phyloP scores from a whole-genome alignment of 1,140 invertebrate species.

The Saxidomus purpurata region DNA sequence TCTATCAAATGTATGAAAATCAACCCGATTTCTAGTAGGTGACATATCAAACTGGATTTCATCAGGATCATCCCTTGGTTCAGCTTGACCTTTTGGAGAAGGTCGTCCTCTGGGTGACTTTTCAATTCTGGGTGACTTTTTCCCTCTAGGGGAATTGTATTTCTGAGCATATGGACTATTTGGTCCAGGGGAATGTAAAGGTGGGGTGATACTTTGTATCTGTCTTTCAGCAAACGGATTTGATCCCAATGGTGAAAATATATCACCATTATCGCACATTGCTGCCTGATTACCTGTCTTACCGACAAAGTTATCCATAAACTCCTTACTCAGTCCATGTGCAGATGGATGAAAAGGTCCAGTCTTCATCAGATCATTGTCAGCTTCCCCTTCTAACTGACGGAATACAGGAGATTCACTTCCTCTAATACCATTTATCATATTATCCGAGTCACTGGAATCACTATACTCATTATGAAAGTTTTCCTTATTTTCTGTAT shows the following conservation, averaged over 20 bases:
- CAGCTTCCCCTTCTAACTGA: conserved; percentile 56
- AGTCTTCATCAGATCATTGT: conserved; percentile 51
- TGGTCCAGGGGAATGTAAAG: conserved; percentile 52
- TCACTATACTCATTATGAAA: neutral
- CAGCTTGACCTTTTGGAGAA: conserved; percentile 31
- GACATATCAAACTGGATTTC: conserved; percentile 52
- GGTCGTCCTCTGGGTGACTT: conserved; percentile 28
- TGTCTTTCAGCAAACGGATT: conserved; percentile 27
- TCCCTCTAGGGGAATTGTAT: neutral
- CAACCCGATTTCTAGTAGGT: neutral
- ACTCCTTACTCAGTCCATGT: conserved; percentile 56
- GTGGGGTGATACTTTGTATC: conserved; percentile 29
- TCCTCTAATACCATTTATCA: conserved; percentile 1
- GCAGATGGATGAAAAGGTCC: conserved; percentile 55
- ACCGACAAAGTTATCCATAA: conserved; percentile 62
- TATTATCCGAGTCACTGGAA: conserved; percentile 56
- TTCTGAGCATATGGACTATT: conserved; percentile 53
- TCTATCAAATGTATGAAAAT: neutral
- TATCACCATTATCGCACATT: neutral
- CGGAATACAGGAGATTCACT: conserved; percentile 46
- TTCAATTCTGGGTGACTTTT: conserved; percentile 38
- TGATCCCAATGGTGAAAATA: conserved; percentile 44
- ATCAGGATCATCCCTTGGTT: conserved; percentile 11
- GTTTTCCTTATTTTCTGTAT: neutral
- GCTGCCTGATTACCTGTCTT: conserved; percentile 21